Percentiles rank a stretch among this genome's conserved stretches.
These are phyloP conservation scores for Apamea sordens DNA, from an alignment of 2,888 invertebrate genomes.

Conservation along the genomic window DNA sequence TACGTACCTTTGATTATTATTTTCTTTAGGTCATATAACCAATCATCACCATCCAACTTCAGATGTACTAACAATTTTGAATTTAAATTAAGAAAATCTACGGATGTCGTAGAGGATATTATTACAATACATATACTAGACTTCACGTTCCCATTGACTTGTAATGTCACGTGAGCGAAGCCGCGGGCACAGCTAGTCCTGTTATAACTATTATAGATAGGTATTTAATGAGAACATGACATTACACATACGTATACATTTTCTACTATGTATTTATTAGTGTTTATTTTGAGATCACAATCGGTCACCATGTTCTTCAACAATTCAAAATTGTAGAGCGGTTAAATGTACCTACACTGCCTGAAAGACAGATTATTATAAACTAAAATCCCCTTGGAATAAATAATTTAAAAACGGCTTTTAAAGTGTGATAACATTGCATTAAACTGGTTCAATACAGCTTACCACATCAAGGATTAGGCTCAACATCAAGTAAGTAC, in stretches of 20 bases:
- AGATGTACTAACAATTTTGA: not conserved
- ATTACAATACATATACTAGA: too few relatives aligned
- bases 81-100: not conserved
- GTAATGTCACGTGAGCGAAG: not conserved
- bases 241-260: not conserved
- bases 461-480: not conserved
- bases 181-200: not conserved
- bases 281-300: not conserved
- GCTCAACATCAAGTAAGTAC: not conserved
- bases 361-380: not conserved
- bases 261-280: not conserved
- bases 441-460: not conserved
- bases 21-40: not conserved
- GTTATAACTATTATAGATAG: not conserved
- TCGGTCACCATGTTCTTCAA: not conserved
- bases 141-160: not conserved
- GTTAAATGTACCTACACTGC: not conserved
- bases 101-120: not conserved
- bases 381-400: not conserved
- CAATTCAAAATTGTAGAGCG: not conserved
- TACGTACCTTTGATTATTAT: not conserved
- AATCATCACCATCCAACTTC: too few relatives aligned
- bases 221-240: not conserved
- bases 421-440: not conserved
- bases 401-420: not conserved